phyloP scores from a whole-genome alignment of 64 coral and sea anemone genomes.

The Montipora capricornis region DNA sequence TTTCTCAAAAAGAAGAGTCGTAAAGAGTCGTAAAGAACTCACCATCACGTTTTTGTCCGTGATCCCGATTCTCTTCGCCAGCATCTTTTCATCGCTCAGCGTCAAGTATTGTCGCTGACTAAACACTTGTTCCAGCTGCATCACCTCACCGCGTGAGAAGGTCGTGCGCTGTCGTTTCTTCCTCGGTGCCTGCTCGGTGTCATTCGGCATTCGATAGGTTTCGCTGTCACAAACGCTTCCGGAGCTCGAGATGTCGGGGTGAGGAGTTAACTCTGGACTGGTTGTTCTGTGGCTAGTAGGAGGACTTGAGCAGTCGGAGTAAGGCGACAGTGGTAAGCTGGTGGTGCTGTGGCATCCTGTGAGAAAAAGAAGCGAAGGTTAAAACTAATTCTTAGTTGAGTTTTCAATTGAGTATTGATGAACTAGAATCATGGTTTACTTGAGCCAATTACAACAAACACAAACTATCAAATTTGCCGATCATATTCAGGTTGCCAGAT shows the following conservation, averaged over 20 bases:
- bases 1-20: too few species aligned
- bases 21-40: too few species aligned
- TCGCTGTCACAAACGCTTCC: neutral
- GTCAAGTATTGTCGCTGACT: neutral
- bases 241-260: neutral
- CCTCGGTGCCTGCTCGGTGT: neutral
- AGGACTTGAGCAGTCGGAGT: neutral
- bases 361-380: neutral
- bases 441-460: too few species aligned
- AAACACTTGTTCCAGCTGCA: neutral
- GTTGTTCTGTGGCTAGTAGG: neutral
- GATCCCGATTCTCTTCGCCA: neutral
- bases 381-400: neutral
- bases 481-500: too few species aligned
- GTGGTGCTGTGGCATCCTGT: neutral
- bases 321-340: neutral
- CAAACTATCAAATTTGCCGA: too few species aligned
- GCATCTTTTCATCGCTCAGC: neutral
- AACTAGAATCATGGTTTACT: too few species aligned
- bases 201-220: neutral
- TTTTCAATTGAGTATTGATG: too few species aligned
- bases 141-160: neutral
- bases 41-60: too few species aligned
- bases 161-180: constrained; percentile 15
- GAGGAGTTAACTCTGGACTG: neutral